Conservation (phyloP, 2,888 invertebrate species). For the Tigriopus californicus region DNA sequence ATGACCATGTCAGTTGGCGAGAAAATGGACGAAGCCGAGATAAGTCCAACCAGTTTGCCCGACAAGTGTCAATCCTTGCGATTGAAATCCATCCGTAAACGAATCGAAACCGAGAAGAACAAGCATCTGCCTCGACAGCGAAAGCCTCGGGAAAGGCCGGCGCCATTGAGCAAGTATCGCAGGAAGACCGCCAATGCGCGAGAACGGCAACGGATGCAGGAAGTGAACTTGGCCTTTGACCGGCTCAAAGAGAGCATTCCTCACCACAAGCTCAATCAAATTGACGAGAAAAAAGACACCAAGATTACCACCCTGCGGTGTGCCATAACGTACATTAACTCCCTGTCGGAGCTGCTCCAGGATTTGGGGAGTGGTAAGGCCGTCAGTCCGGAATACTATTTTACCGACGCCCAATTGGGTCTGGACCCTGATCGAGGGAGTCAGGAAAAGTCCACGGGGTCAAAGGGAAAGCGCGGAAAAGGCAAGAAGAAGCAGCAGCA, state of each 20-base stretch:
- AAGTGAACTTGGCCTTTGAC: constrained; percentile 75
- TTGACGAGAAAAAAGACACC: constrained; percentile 46
- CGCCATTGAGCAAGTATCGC: constrained; percentile 62
- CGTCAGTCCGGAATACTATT: too few species aligned
- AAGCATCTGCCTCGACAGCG: constrained; percentile 19
- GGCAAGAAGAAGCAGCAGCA: too few species aligned
- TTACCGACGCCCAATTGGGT: too few species aligned
- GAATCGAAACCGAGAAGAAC: neutral
- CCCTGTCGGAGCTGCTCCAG: neutral
- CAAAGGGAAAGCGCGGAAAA: too few species aligned
- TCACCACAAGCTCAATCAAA: constrained; percentile 17
- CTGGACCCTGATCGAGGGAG: too few species aligned
- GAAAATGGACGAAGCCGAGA: too few species aligned
- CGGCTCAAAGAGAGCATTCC: constrained; percentile 57
- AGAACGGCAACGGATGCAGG: constrained; percentile 66
- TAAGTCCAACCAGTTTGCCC: neutral
- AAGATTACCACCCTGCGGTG: constrained; percentile 70
- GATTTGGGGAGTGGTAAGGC: neutral
- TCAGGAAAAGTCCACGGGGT: too few species aligned
- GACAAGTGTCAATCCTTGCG: neutral
- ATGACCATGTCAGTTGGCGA: too few species aligned
- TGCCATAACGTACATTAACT: constrained; percentile 65
- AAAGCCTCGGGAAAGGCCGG: constrained; percentile 33
- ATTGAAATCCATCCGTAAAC: constrained; percentile 3
- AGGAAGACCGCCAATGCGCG: constrained; percentile 75